Percentiles rank a stretch among this genome's conserved stretches.
phyloP scores from a whole-genome alignment of 2,113 vertebrate genomes.

The Amphiprion percula region DNA sequence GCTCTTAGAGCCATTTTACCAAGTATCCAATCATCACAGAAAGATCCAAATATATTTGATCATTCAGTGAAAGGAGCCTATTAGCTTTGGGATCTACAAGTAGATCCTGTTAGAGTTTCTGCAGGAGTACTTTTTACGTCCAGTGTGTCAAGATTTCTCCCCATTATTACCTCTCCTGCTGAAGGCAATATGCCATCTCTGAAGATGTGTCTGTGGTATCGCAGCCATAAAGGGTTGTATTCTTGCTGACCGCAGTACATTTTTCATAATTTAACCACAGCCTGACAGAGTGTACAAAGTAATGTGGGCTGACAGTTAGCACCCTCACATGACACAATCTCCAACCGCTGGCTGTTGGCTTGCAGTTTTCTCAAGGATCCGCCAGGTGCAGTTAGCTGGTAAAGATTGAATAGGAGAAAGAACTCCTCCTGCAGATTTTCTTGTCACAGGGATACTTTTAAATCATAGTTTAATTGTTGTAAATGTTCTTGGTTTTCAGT shows the following conservation, averaged over 20 bases:
- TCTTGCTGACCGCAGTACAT: slow-evolving; percentile 61
- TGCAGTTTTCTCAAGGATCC: slow-evolving; percentile 6
- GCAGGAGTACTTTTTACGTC: slow-evolving; percentile 27
- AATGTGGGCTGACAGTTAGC: background rate
- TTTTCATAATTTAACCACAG: slow-evolving; percentile 34
- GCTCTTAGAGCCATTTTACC: background rate
- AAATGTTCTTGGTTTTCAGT: too few relatives aligned
- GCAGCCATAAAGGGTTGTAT: slow-evolving; percentile 26
- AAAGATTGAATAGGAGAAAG: background rate
- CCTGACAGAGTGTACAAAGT: slow-evolving; percentile 9
- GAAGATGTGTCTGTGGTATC: slow-evolving; percentile 43
- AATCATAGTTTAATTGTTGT: too few relatives aligned
- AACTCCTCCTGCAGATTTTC: background rate
- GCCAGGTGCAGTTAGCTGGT: background rate
- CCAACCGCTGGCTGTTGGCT: background rate
- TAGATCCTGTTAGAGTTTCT: slow-evolving; percentile 24
- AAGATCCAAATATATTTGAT: background rate
- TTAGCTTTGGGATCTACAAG: slow-evolving; percentile 30
- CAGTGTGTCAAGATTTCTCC: slow-evolving; percentile 46
- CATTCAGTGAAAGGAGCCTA: slow-evolving; percentile 24
- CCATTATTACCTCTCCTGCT: slow-evolving; percentile 47
- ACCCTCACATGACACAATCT: slow-evolving; percentile 5
- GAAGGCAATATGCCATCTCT: slow-evolving; percentile 57
- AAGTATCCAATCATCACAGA: background rate
- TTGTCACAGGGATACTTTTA: background rate